A percentile compares a stretch with the other conserved stretches of the same genome.
phyloP scores from a whole-genome alignment of 1,140 invertebrate species.

The Temnothorax longispinosus region DNA sequence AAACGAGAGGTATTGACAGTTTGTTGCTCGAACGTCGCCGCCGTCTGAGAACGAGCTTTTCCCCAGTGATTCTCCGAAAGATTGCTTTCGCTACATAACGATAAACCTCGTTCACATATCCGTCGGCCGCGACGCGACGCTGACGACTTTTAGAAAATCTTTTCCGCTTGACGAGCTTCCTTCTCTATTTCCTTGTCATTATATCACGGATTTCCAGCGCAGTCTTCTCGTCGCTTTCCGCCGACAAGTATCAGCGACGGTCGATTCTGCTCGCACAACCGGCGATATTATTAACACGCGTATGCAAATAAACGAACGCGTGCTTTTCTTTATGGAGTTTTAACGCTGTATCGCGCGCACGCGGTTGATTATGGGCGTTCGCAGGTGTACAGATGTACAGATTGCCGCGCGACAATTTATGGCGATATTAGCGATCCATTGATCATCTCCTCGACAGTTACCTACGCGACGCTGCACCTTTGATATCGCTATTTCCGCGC shows the following conservation, averaged over 20 bases:
- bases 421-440: slow-evolving; percentile 7
- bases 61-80: slow-evolving; percentile 49
- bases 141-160: slow-evolving; percentile 45
- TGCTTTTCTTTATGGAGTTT: neutral
- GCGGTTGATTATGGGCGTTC: neutral
- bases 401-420: slow-evolving; percentile 26
- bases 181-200: slow-evolving; percentile 18
- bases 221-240: too few relatives aligned
- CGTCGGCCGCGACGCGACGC: slow-evolving; percentile 21
- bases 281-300: too few relatives aligned
- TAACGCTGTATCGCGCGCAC: neutral
- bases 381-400: neutral
- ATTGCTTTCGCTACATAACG: slow-evolving; percentile 57
- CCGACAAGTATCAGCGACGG: too few relatives aligned
- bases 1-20: slow-evolving; percentile 47
- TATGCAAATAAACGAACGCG: neutral
- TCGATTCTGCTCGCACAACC: too few relatives aligned
- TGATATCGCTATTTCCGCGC: slow-evolving; percentile 30
- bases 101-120: slow-evolving; percentile 56
- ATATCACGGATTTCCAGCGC: neutral
- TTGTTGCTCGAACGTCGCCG: slow-evolving; percentile 52
- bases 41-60: slow-evolving; percentile 46
- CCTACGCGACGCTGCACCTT: neutral
- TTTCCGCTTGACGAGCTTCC: neutral
- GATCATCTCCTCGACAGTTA: slow-evolving; percentile 8